Evolutionary conservation across 2,113 vertebrate species (phyloP).

Genomic region (Rafetus swinhoei): DNA sequence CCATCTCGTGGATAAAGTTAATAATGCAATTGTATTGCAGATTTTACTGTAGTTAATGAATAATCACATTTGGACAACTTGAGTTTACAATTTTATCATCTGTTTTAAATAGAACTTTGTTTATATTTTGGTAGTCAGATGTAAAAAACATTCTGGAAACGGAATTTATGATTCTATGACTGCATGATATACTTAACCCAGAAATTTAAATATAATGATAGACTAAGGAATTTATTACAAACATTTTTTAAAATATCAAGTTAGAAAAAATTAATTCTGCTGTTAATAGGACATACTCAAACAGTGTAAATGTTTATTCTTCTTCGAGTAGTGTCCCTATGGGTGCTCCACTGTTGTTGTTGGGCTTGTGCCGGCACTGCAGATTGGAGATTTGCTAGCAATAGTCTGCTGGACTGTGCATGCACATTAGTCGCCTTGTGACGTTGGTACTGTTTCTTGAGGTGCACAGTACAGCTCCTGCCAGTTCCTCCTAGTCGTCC

Average conservation of each 20-base stretch:
- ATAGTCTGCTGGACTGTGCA: no score
- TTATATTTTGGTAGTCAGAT: neutral
- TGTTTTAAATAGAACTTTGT: neutral
- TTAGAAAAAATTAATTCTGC: neutral
- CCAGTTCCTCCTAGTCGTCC: no score
- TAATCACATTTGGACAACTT: neutral
- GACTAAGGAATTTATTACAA: neutral
- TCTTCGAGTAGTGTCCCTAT: no score
- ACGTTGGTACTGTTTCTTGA: no score
- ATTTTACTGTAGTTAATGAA: neutral
- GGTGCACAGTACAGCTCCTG: no score
- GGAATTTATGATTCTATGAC: neutral
- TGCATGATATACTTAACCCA: neutral
- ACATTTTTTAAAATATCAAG: neutral
- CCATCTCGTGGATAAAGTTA: constrained; percentile 68
- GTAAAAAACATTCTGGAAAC: neutral
- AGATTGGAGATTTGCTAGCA: no score
- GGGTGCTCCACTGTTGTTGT: no score
- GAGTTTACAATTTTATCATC: neutral
- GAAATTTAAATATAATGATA: neutral
- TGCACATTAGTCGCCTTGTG: no score
- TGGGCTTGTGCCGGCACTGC: no score
- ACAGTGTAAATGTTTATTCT: neutral
- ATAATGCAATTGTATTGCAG: constrained; percentile 23
- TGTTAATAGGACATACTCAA: neutral